phyloP scores from a whole-genome alignment of 1,140 invertebrate species.

The Listronotus bonariensis region DNA sequence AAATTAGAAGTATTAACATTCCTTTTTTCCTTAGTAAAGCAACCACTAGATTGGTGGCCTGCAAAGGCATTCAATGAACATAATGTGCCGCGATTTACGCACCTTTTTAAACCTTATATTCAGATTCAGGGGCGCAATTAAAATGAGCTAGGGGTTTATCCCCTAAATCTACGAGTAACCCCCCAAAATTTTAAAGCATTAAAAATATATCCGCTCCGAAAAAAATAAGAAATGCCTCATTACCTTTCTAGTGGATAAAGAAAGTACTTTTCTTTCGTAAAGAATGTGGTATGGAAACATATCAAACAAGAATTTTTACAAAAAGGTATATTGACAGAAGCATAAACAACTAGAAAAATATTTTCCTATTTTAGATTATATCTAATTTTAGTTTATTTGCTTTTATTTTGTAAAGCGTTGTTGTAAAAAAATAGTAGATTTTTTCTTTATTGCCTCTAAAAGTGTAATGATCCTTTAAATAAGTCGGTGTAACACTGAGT shows the following conservation, averaged over 20 bases:
- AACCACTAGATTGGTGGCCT: too few relatives aligned
- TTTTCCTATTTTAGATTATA: slow-evolving; percentile 15
- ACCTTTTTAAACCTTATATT: too few relatives aligned
- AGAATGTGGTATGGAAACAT: slow-evolving; percentile 11
- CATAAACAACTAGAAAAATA: slow-evolving; percentile 1
- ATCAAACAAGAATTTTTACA: slow-evolving; percentile 4
- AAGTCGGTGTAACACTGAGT: slow-evolving; percentile 32
- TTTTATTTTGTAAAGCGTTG: not conserved
- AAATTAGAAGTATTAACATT: slow-evolving; percentile 1
- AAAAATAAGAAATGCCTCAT: too few relatives aligned
- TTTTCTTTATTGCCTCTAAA: too few relatives aligned
- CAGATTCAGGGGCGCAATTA: too few relatives aligned
- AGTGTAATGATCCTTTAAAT: slow-evolving; percentile 5
- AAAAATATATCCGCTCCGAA: too few relatives aligned
- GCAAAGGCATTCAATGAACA: too few relatives aligned
- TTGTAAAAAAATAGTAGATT: too few relatives aligned
- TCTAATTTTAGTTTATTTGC: not conserved
- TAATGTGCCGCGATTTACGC: too few relatives aligned
- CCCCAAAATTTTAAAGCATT: too few relatives aligned
- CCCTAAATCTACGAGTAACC: too few relatives aligned
- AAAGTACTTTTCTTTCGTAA: not conserved
- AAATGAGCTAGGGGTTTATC: too few relatives aligned
- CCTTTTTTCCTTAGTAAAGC: not conserved
- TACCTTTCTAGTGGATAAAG: not conserved
- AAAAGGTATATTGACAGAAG: not conserved